phyloP scores from a whole-genome alignment of 2,888 invertebrate genomes.

The Ametastegia equiseti region DNA sequence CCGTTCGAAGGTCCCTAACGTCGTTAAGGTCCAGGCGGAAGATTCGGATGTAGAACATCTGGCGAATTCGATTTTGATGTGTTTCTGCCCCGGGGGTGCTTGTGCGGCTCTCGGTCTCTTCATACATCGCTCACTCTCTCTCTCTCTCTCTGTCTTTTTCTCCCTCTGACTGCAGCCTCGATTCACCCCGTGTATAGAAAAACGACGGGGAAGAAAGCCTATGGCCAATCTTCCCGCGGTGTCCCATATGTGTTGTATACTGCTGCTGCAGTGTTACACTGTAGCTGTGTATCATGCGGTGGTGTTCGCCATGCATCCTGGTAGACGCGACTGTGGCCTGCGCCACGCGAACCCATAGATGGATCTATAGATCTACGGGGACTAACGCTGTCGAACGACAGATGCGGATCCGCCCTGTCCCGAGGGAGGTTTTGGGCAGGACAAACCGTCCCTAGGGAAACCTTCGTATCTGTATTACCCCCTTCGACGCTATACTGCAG shows the following conservation, averaged over 20 bases:
- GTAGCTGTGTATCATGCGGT: constrained; percentile 10
- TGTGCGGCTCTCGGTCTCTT: constrained; percentile 53
- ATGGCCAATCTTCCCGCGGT: constrained; percentile 30
- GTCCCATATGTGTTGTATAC: constrained; percentile 49
- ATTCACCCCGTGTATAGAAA: constrained; percentile 21
- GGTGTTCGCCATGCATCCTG: constrained; percentile 59
- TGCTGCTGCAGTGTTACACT: constrained; percentile 21
- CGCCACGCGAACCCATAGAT: constrained; percentile 15
- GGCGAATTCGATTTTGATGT: constrained; percentile 76
- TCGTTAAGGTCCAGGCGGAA: constrained; percentile 63
- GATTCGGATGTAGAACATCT: constrained; percentile 72
- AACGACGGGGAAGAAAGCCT: constrained; percentile 8
- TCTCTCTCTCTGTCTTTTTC: no score
- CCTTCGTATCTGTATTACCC: constrained; percentile 40
- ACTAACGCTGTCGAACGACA: constrained; percentile 47
- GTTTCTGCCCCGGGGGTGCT: constrained; percentile 69
- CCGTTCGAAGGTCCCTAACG: constrained; percentile 58
- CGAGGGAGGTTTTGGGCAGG: constrained; percentile 69
- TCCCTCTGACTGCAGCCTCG: constrained; percentile 14
- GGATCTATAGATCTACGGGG: constrained; percentile 47
- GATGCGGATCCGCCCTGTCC: constrained; percentile 58
- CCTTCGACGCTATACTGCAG: constrained; percentile 52
- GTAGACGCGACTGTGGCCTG: constrained; percentile 5
- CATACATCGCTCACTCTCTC: no score
- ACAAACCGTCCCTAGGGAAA: constrained; percentile 70